These are phyloP conservation scores for Rhingia campestris DNA, from an alignment of 2,888 invertebrate species.

Conservation along the genomic window DNA sequence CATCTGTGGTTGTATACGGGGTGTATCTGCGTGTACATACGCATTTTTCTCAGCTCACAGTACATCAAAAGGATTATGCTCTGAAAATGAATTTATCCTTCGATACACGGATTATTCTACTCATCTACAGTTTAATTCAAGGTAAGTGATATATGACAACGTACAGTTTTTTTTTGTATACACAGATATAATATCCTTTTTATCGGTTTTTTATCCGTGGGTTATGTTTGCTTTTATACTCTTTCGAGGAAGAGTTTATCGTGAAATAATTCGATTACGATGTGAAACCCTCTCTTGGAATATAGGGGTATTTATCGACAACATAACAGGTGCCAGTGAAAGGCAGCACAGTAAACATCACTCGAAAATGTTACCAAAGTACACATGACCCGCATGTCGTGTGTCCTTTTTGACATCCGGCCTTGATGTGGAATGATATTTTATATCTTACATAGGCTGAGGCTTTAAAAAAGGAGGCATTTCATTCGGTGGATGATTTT, in stretches of 20 bases:
- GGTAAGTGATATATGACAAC: conserved; percentile 72
- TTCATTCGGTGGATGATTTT: background rate
- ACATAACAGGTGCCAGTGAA: conserved; percentile 31
- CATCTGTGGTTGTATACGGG: too few relatives aligned
- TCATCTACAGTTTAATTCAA: conserved; percentile 78
- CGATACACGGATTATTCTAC: conserved; percentile 79
- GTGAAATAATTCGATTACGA: conserved; percentile 55
- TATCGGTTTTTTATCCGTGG: background rate
- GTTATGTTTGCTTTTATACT: conserved; percentile 23
- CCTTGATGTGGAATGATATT: conserved; percentile 22
- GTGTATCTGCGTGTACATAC: conserved; percentile 19
- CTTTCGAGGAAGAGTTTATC: conserved; percentile 1
- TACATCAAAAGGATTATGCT: conserved; percentile 79
- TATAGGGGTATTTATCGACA: conserved; percentile 52
- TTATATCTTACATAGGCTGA: conserved; percentile 6
- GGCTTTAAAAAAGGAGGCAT: conserved; percentile 5
- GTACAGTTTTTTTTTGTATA: background rate
- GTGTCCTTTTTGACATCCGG: conserved; percentile 23
- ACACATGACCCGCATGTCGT: conserved; percentile 40
- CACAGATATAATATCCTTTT: conserved; percentile 18
- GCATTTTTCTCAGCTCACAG: conserved; percentile 65
- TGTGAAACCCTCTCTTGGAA: conserved; percentile 27
- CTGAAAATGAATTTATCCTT: conserved; percentile 81
- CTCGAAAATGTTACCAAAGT: conserved; percentile 30
- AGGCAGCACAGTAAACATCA: conserved; percentile 28